Evolutionary conservation across 2,797 vertebrate genomes (phyloP).

Genomic region (Sylvia borin): DNA sequence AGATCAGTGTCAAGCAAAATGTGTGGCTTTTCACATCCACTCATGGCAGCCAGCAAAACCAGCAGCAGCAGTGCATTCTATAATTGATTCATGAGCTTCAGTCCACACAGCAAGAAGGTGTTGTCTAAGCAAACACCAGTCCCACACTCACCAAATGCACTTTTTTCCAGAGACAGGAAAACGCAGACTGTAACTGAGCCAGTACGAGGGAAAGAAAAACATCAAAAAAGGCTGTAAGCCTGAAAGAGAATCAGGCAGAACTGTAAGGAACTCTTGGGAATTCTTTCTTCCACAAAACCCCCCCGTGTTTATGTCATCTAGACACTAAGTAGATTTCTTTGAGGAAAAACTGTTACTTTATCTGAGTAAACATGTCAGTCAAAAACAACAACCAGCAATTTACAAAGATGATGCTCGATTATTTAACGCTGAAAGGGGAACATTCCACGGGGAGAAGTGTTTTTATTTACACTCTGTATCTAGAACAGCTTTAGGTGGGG

Average conservation of each 20-base stretch:
- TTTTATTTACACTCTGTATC: conserved; percentile 71
- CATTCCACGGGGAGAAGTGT: conserved; percentile 59
- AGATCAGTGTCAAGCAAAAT: neutral
- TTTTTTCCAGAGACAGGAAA: neutral
- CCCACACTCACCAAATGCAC: neutral
- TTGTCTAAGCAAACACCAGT: neutral
- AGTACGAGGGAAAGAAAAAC: conserved; percentile 26
- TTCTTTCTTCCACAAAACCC: conserved; percentile 51
- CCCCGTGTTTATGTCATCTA: conserved; percentile 73
- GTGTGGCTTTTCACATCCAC: neutral
- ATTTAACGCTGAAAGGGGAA: conserved; percentile 72
- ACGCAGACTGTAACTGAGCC: neutral
- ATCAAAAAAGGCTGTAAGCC: conserved; percentile 40
- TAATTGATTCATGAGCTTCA: neutral
- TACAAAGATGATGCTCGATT: conserved; percentile 75
- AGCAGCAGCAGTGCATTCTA: neutral
- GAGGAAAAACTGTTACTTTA: conserved; percentile 79
- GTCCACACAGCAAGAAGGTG: neutral
- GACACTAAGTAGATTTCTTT: conserved; percentile 79
- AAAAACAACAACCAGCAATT: conserved; percentile 80
- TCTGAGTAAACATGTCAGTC: conserved; percentile 82
- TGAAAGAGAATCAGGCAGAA: conserved; percentile 37
- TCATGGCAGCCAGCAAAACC: neutral
- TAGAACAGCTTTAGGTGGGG: conserved; percentile 39
- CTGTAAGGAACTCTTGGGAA: conserved; percentile 60